A percentile compares a stretch with the other conserved stretches of the same genome.
Evolutionary conservation across 2,797 vertebrate genomes (phyloP).

Genomic region (Aselliscus stoliczkanus): DNA sequence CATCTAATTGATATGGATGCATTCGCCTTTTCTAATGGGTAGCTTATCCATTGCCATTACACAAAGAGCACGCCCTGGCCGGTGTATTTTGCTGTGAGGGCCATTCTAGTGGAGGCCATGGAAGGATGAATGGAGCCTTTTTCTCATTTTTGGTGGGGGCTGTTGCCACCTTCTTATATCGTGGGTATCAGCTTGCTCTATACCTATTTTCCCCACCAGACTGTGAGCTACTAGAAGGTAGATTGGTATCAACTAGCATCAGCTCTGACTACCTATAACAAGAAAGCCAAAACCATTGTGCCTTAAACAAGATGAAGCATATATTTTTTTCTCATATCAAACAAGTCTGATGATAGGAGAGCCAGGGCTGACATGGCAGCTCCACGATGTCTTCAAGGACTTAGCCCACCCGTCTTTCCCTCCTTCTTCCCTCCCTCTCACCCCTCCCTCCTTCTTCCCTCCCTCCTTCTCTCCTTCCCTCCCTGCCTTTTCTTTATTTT

Average conservation of each 20-base stretch:
- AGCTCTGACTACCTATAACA: not conserved
- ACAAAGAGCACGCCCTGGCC: not conserved
- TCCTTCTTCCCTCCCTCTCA: no score
- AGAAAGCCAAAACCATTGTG: not conserved
- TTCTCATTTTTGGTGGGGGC: not conserved
- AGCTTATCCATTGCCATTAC: slow-evolving; percentile 55
- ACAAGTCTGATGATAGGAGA: not conserved
- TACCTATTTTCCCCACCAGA: not conserved
- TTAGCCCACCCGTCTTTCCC: not conserved
- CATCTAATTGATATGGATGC: slow-evolving; percentile 78
- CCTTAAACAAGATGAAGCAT: not conserved
- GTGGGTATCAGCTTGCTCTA: not conserved
- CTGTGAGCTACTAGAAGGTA: slow-evolving; percentile 5
- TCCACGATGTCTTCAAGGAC: not conserved
- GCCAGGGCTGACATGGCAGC: not conserved
- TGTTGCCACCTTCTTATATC: not conserved
- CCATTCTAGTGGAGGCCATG: not conserved
- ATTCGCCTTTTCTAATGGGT: slow-evolving; percentile 52
- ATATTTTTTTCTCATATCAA: not conserved
- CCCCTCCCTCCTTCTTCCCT: fast-evolving
- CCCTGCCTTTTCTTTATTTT: fast-evolving
- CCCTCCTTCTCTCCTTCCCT: fast-evolving
- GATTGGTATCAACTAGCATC: not conserved
- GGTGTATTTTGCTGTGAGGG: not conserved
- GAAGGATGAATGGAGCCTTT: not conserved